Evolutionary conservation across 2,113 vertebrate species (phyloP).

Genomic region (Leuciscus idus): DNA sequence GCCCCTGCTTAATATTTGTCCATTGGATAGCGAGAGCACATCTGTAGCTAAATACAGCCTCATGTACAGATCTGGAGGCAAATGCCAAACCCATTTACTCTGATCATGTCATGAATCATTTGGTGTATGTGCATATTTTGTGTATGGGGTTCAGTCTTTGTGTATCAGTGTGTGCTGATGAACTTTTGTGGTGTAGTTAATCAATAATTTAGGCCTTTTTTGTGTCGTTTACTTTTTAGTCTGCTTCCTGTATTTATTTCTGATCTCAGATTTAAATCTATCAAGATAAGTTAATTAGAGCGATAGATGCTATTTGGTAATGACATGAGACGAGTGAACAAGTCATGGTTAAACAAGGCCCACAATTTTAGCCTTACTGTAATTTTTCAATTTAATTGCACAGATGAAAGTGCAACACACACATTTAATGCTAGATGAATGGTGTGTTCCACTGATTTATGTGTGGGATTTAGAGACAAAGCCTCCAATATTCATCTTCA

Average conservation of each 20-base stretch:
- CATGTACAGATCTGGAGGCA: neutral
- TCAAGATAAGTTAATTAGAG: neutral
- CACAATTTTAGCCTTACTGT: neutral
- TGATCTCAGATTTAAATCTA: neutral
- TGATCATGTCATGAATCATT: neutral
- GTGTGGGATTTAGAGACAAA: slow-evolving; percentile 23
- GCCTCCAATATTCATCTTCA: slow-evolving; percentile 9
- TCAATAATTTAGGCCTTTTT: neutral
- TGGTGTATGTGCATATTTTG: neutral
- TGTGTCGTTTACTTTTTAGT: neutral
- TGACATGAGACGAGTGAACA: neutral
- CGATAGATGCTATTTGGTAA: neutral
- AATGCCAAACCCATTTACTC: neutral
- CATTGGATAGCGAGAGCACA: neutral
- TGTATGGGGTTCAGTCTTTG: neutral
- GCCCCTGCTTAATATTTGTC: neutral
- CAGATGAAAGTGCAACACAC: neutral
- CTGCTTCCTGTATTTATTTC: neutral
- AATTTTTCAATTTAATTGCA: slow-evolving; percentile 43
- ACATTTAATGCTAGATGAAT: slow-evolving; percentile 13
- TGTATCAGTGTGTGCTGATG: neutral
- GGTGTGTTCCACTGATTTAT: slow-evolving; percentile 33
- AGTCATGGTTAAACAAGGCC: neutral
- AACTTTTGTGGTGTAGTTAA: neutral
- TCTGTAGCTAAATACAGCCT: neutral